Evolutionary conservation across 2,797 vertebrate species (phyloP), one percentile per base, ranked within the genome.

Genomic region (Lerista edwardsae): DNA sequence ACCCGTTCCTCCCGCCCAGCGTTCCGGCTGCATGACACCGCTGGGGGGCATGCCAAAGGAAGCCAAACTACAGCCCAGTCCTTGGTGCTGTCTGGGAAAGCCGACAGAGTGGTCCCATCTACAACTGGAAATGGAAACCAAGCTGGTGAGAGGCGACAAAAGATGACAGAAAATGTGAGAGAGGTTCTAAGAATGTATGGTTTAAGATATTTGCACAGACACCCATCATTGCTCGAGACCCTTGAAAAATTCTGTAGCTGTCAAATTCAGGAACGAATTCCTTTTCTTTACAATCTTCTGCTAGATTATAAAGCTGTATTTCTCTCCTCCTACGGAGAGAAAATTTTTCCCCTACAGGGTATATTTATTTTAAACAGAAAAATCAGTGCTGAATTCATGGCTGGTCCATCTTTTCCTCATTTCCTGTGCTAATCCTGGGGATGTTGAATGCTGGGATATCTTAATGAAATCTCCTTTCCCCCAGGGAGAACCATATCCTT

Each of bases 381-480:
- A 36, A 29, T 34, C 75, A 64, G 72, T 29, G 15, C 29, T n/a
- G n/a, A 29, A 62, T 71, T 44, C 27, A 25, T 55, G 19, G 23
- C 44, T 47, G 7, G 12, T 55, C 55, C 27, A n/a, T 51, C 34
- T 44, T 27, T 31, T 1, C 34, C 36, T 71, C 51, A 51, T 61
- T 80, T 80, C 84, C 78, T 80, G 36, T 80, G 36, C 44, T 75
- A 75, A 61, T 59, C 17, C 78, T 47, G n/a, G 11, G 55, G 57
- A 79, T 73, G 29, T 84, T 51, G 5, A 57, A 83, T 29, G 15
- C 73, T 14, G 25, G 44, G 72, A 51, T 51, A 55, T 29, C 57
- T 78, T 27, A 74, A 65, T 65, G 15, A 41, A 80, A 25, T 44
- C 39, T 44, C 27, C 11, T 67, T 31, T 47, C 17, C n/a, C 57